These are phyloP conservation scores for Lates calcarifer DNA, from an alignment of 2,113 vertebrate genomes.

Conservation along the genomic window DNA sequence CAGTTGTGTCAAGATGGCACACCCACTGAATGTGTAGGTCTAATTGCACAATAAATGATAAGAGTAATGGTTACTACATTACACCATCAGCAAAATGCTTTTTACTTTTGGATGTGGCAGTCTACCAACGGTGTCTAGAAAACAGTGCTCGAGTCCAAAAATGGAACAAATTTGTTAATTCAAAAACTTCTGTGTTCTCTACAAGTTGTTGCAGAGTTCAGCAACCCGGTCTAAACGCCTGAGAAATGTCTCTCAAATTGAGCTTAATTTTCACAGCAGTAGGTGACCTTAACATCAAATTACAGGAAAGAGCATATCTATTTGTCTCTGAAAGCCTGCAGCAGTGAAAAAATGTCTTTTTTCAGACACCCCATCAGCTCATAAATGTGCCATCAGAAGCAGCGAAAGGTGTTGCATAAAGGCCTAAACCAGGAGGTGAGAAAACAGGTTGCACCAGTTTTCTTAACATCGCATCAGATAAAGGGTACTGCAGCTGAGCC, in stretches of 20 bases:
- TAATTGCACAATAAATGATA: background rate
- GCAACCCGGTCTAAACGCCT: background rate
- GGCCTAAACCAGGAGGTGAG: slow-evolving; percentile 17
- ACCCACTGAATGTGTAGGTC: background rate
- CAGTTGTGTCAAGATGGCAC: background rate
- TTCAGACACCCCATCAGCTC: background rate
- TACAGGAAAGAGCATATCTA: slow-evolving; percentile 29
- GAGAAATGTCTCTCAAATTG: slow-evolving; percentile 10
- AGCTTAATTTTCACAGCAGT: background rate
- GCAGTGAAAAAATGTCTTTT: slow-evolving; percentile 21
- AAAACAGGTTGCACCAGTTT: slow-evolving; percentile 72
- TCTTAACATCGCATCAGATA: slow-evolving; percentile 42
- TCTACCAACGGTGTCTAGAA: background rate
- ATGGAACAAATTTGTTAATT: background rate
- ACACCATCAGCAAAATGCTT: background rate
- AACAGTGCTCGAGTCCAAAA: background rate
- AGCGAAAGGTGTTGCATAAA: slow-evolving; percentile 33
- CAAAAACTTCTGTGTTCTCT: background rate
- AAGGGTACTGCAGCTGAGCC: slow-evolving; percentile 28
- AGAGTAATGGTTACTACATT: background rate
- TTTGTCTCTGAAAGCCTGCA: slow-evolving; percentile 23
- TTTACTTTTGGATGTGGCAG: background rate
- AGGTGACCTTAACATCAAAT: slow-evolving; percentile 10
- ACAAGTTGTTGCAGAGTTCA: background rate
- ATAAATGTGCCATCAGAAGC: slow-evolving; percentile 15